Conservation (phyloP, 1,140 invertebrate species). For the Thrips palmi region DNA sequence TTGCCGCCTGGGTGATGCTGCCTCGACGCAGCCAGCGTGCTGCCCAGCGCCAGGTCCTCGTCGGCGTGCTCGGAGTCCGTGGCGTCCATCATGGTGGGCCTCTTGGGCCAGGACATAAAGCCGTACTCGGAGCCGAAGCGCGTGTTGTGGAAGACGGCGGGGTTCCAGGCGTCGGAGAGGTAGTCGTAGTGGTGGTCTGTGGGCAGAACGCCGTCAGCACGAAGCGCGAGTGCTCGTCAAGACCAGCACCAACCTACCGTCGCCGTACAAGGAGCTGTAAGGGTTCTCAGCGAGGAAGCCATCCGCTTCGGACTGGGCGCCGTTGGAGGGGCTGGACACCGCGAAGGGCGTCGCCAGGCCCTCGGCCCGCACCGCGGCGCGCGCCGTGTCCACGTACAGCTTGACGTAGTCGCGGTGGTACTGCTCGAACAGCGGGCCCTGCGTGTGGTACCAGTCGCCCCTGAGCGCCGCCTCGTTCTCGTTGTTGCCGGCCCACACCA, state of each 20-base stretch:
- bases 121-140: conserved; percentile 93
- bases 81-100: conserved; percentile 35
- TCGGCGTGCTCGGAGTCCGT: too few relatives aligned
- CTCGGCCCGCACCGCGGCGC: conserved; percentile 37
- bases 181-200: conserved; percentile 91
- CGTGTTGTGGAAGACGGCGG: conserved; percentile 51
- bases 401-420: too few relatives aligned
- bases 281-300: conserved; percentile 59
- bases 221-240: too few relatives aligned
- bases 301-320: conserved; percentile 49
- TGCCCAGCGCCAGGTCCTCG: conserved; percentile 40
- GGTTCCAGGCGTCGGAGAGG: conserved; percentile 57
- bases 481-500: conserved; percentile 89
- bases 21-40: too few relatives aligned
- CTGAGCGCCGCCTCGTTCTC: conserved; percentile 87
- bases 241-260: too few relatives aligned
- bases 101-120: conserved; percentile 69
- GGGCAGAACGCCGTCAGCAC: too few relatives aligned
- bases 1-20: conserved; percentile 68
- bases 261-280: conserved; percentile 62
- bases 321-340: conserved; percentile 86
- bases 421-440: too few relatives aligned
- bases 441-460: conserved; percentile 69
- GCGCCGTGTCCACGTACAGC: conserved; percentile 68
- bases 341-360: conserved; percentile 50